Percentiles rank a stretch among this genome's conserved stretches.
Conservation (phyloP, 2,888 invertebrate species). For the Eudemis profundana region DNA sequence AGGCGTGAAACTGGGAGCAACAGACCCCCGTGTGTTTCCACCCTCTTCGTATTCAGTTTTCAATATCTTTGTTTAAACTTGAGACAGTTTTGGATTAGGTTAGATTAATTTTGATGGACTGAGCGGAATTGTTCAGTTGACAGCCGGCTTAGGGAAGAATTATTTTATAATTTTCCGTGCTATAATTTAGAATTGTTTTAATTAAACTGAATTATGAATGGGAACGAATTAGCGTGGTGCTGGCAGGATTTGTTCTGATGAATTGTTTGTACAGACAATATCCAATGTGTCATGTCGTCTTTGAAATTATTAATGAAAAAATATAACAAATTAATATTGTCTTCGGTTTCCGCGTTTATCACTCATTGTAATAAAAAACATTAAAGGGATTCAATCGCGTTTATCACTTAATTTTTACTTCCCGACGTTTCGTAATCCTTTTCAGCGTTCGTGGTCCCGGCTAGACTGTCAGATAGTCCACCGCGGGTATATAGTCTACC, state of each 20-base stretch:
- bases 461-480: no score
- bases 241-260: conserved; percentile 62
- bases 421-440: no score
- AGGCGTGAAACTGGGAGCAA: not conserved
- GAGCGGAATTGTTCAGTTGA: conserved; percentile 80
- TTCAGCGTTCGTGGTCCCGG: no score
- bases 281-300: conserved; percentile 47
- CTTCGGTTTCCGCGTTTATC: no score
- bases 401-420: no score
- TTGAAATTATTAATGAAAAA: no score
- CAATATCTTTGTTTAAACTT: conserved; percentile 82
- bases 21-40: conserved; percentile 49
- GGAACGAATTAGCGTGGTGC: conserved; percentile 57
- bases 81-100: conserved; percentile 77
- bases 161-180: conserved; percentile 75
- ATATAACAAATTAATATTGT: no score
- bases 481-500: no score
- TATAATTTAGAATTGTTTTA: conserved; percentile 76
- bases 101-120: conserved; percentile 85
- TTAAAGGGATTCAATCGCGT: no score
- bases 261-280: conserved; percentile 57
- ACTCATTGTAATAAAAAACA: no score
- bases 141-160: conserved; percentile 76
- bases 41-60: conserved; percentile 73
- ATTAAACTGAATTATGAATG: conserved; percentile 75